phyloP scores from a whole-genome alignment of 2,888 invertebrate species.

The Erannis defoliaria region DNA sequence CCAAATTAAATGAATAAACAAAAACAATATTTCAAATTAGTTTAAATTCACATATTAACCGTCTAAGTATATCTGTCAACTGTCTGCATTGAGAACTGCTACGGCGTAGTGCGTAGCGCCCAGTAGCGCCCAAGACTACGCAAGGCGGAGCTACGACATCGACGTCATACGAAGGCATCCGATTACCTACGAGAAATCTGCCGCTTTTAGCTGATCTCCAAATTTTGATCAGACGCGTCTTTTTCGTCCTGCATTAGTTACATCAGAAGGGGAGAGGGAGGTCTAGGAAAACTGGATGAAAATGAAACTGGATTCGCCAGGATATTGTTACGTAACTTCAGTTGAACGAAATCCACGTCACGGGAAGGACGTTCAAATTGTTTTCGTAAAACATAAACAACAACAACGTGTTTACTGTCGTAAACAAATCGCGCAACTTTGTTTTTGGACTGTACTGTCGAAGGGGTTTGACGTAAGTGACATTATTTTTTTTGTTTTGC shows the following conservation, averaged over 20 bases:
- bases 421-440: conserved; percentile 71
- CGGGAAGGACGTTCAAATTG: conserved; percentile 62
- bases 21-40: no score
- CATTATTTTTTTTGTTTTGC: conserved; percentile 33
- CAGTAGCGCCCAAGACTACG: conserved; percentile 51
- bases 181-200: conserved; percentile 60
- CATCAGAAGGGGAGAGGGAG: conserved; percentile 48
- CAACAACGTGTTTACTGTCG: conserved; percentile 82
- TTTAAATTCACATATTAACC: no score
- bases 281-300: conserved; percentile 55
- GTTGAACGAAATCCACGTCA: conserved; percentile 68
- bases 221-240: conserved; percentile 10
- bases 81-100: conserved; percentile 50
- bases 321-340: conserved; percentile 81
- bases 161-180: conserved; percentile 67
- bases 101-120: conserved; percentile 47
- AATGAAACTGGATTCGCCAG: conserved; percentile 62
- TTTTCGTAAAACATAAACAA: conserved; percentile 74
- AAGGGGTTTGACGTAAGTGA: conserved; percentile 49
- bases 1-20: neutral
- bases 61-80: neutral
- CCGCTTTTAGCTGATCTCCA: conserved; percentile 57
- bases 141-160: conserved; percentile 69
- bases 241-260: neutral
- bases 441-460: conserved; percentile 53